These are phyloP conservation scores for Merluccius polli DNA, from an alignment of 2,797 vertebrate genomes.

Conservation along the genomic window DNA sequence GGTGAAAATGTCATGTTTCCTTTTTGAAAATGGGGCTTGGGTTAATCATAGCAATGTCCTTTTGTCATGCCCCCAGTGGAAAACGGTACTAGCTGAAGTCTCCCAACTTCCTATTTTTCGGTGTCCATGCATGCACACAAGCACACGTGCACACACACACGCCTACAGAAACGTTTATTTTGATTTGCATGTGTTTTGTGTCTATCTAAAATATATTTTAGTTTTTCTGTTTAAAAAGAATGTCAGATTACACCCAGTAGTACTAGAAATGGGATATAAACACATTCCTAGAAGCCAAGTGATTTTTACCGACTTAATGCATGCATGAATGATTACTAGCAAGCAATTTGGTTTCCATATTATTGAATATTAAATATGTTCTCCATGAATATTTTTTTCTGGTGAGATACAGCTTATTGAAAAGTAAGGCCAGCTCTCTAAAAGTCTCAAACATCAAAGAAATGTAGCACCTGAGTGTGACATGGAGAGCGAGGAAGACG, in stretches of 20 bases:
- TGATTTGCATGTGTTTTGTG: slow-evolving; percentile 64
- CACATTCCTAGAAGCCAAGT: slow-evolving; percentile 56
- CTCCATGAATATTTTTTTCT: background rate
- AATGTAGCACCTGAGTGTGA: background rate
- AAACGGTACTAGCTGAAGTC: slow-evolving; percentile 51
- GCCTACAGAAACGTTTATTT: slow-evolving; percentile 60
- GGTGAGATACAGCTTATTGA: background rate
- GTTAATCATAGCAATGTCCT: slow-evolving; percentile 30
- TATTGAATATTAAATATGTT: slow-evolving; percentile 27
- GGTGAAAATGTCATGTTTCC: slow-evolving; percentile 26
- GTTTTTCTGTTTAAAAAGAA: slow-evolving; percentile 61
- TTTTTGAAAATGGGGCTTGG: slow-evolving; percentile 16
- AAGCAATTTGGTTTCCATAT: slow-evolving; percentile 54
- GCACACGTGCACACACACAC: slow-evolving; percentile 7
- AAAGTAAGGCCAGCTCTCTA: background rate
- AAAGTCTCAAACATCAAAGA: background rate
- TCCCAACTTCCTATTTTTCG: slow-evolving; percentile 36
- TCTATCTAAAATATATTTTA: slow-evolving; percentile 64
- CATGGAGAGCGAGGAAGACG: background rate
- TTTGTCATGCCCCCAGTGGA: slow-evolving; percentile 39
- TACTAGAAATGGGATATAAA: slow-evolving; percentile 63
- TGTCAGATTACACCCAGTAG: slow-evolving; percentile 62
- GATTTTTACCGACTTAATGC: slow-evolving; percentile 53
- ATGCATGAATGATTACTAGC: slow-evolving; percentile 33
- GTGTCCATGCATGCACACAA: slow-evolving; percentile 4